Conservation (phyloP, 2,113 vertebrate genomes). For the Calidris pygmaea region DNA sequence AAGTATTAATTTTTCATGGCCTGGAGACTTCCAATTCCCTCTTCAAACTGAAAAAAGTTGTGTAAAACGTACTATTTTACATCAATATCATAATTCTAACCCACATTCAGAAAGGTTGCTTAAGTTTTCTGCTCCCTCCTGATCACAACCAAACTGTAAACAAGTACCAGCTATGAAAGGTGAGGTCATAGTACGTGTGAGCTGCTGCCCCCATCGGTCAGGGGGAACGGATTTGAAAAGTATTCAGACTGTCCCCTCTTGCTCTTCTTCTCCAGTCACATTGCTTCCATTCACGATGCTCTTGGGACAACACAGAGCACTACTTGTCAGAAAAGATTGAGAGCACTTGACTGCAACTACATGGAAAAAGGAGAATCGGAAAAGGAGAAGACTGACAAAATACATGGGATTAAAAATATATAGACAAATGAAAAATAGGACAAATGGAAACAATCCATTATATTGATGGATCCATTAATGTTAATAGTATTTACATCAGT, state of each 20-base stretch:
- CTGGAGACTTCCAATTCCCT: not conserved
- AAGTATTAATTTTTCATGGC: not conserved
- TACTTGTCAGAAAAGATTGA: not conserved
- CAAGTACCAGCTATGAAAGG: not conserved
- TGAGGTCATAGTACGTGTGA: not conserved
- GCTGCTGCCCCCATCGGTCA: not conserved
- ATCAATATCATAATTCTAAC: not conserved
- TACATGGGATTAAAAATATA: not conserved
- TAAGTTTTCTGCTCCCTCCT: not conserved
- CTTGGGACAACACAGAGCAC: fast-evolving
- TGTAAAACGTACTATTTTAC: not conserved
- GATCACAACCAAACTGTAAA: not conserved
- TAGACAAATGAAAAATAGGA: not conserved
- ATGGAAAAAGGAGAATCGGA: not conserved
- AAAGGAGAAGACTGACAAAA: not conserved
- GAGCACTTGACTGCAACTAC: not conserved
- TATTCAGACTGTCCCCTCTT: not conserved
- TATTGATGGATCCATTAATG: not conserved
- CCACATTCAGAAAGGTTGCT: not conserved
- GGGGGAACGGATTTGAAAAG: not conserved
- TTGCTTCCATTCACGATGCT: not conserved
- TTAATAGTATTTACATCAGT: not conserved
- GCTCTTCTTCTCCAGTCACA: not conserved
- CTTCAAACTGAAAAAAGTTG: not conserved
- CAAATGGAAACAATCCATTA: not conserved